Conservation (phyloP, 2,113 vertebrate genomes). For the Oophaga pumilio region DNA sequence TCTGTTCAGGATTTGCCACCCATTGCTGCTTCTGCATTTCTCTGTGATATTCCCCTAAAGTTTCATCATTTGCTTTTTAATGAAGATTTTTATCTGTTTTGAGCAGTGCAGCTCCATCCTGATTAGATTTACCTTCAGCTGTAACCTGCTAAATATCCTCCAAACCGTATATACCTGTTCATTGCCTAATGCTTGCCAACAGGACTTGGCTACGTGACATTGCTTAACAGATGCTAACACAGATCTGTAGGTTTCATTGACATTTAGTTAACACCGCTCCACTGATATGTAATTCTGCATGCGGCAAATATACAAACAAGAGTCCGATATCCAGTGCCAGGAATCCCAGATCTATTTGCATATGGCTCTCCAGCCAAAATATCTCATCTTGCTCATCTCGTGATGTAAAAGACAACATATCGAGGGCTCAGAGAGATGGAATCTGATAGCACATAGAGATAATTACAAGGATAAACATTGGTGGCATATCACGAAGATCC, state of each 20-base stretch:
- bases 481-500: too few relatives aligned
- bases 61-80: not conserved
- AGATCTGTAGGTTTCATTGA: conserved; percentile 47
- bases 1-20: too few relatives aligned
- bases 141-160: conserved; percentile 20
- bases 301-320: conserved; percentile 11
- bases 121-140: conserved; percentile 24
- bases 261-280: conserved; percentile 38
- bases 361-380: conserved; percentile 8
- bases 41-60: not conserved
- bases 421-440: not conserved
- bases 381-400: not conserved
- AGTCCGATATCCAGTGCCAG: conserved; percentile 3
- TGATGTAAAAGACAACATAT: not conserved
- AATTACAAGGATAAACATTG: too few relatives aligned
- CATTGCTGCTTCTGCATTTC: not conserved
- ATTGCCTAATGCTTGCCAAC: conserved; percentile 14
- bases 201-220: conserved; percentile 23
- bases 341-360: not conserved
- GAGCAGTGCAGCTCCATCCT: conserved; percentile 2
- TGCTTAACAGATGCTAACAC: conserved; percentile 46
- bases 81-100: conserved; percentile 2
- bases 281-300: conserved; percentile 30
- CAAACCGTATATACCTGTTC: conserved; percentile 31
- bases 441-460: not conserved